These are phyloP conservation scores for Pristiophorus japonicus DNA, from an alignment of 2,113 vertebrate species.

Conservation along the genomic window DNA sequence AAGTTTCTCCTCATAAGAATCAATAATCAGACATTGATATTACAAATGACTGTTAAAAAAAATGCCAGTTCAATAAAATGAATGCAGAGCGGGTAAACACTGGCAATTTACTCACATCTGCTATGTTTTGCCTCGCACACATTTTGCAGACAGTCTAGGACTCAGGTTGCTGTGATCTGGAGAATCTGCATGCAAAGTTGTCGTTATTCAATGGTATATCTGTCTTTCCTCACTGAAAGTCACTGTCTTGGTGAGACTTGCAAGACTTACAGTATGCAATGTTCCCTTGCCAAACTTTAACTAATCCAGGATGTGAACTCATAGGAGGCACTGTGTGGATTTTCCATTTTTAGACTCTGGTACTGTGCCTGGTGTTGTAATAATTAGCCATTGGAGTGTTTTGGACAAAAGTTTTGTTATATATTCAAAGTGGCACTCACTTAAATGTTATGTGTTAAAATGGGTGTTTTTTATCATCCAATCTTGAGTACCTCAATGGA, in stretches of 20 bases:
- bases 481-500: background rate
- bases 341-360: background rate
- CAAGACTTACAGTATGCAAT: background rate
- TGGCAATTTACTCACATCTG: background rate
- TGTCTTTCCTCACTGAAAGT: slow-evolving; percentile 12
- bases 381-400: background rate
- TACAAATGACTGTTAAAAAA: background rate
- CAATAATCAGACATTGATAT: background rate
- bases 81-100: background rate
- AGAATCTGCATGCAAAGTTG: background rate
- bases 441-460: background rate
- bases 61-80: background rate
- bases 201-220: background rate
- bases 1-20: too few relatives aligned
- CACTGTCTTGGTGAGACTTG: slow-evolving; percentile 1
- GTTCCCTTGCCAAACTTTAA: background rate
- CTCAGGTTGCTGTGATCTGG: background rate
- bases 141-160: background rate
- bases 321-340: background rate
- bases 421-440: background rate
- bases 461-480: background rate
- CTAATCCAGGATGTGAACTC: slow-evolving; percentile 6
- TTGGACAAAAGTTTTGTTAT: background rate
- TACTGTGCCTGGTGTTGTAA: background rate
- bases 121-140: background rate